Conservation (phyloP, 2,888 invertebrate genomes). For the Malthinus flaveolus region DNA sequence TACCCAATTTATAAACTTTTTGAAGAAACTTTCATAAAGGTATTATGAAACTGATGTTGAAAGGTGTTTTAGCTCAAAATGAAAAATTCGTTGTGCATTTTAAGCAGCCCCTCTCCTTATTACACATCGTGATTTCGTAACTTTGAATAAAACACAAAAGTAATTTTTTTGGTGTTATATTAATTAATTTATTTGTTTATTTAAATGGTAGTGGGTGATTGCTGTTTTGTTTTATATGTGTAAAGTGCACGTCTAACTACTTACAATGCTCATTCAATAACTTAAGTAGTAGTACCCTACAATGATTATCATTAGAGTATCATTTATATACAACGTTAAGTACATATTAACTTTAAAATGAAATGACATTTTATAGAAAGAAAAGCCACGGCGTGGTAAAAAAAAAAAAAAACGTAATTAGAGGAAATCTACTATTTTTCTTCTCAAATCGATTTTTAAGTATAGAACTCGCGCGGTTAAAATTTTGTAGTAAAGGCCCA, state of each 20-base stretch:
- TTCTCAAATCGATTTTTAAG: too few species aligned
- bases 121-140: neutral
- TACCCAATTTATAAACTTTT: too few species aligned
- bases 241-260: slow-evolving; percentile 39
- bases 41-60: slow-evolving; percentile 2
- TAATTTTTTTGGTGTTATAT: slow-evolving; percentile 14
- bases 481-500: too few species aligned
- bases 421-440: too few species aligned
- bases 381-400: too few species aligned
- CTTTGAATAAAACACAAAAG: neutral
- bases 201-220: slow-evolving; percentile 36
- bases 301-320: slow-evolving; percentile 26
- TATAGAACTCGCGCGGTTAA: too few species aligned
- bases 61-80: slow-evolving; percentile 3
- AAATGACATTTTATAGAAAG: neutral
- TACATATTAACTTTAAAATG: slow-evolving; percentile 3
- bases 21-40: neutral
- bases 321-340: slow-evolving; percentile 22
- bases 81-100: neutral
- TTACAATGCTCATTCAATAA: slow-evolving; percentile 27
- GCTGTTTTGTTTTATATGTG: slow-evolving; percentile 33
- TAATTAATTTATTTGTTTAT: slow-evolving; percentile 18
- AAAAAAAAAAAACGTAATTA: too few species aligned
- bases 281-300: slow-evolving; percentile 20
- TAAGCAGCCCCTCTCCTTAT: neutral